Base-by-base conservation (phyloP, 2,797 vertebrate genomes). In the Diglossa cyanea region DNA sequence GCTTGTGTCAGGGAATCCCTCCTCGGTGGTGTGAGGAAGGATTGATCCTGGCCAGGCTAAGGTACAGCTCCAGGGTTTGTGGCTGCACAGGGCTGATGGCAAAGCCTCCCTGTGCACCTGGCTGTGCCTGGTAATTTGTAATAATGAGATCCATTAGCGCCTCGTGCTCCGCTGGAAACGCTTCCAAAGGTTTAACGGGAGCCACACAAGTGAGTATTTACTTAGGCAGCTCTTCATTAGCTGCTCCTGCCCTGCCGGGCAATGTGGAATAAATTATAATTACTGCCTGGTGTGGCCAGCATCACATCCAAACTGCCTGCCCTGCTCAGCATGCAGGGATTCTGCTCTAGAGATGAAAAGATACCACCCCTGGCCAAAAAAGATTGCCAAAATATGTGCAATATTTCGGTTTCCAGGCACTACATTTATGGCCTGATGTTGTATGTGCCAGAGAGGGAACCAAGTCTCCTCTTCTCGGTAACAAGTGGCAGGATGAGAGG, bases 141-240 rank as follows among this genome's bases (percentile, higher is more conserved):
- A 77, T 87, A 89, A 95, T 42, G 75, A 82, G 81, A 89, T 89
- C 82, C 92, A 93, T 94, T 88, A 95, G 37, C 0, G 1, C 67
- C 82, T 19, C 25, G 12, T 39, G 37, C 35, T 39, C 57, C 3
- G 18, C 84, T 95, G 93, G 81, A 94, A 88, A 92, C 13, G 30
- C 42, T 90, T 92, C 76, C 70, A 51, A 35, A 93, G 74, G 65
- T 89, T 95, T 72, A 61, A 89, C 47, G 1, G 30, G 75, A 91
- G 86, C 68, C 2, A 1, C 75, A 53, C 75, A 95, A 92, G 95
- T 48, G 57, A 93, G 84, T 86, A n/a, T 95, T 95, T 95, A 91
- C 88, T 89, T 17, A 86, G 78, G 90, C 50, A 95, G 84, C 86
- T 68, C 80, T 87, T 95, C 90, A 87, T 90, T 85, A 93, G 72